Percentiles rank a stretch among this genome's conserved stretches.
Evolutionary conservation across 2,888 invertebrate genomes (phyloP).

Genomic region (Selenia dentaria): DNA sequence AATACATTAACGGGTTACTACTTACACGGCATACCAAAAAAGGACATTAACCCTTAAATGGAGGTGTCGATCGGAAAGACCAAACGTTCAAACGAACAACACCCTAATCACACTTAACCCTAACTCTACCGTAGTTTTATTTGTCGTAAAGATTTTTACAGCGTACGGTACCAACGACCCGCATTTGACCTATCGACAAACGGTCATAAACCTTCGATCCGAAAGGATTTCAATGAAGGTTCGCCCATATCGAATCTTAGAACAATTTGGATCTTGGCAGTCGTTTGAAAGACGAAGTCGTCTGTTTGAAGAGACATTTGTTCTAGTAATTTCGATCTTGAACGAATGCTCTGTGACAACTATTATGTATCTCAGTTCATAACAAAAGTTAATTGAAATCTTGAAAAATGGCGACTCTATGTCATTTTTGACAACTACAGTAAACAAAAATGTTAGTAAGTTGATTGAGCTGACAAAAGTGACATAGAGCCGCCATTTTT

Average conservation of each 20-base stretch:
- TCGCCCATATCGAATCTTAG: conserved; percentile 26
- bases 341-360: too few species aligned
- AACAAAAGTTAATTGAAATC: too few species aligned
- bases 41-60: conserved; percentile 29
- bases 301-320: conserved; percentile 4
- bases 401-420: too few species aligned
- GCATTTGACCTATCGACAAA: conserved; percentile 53
- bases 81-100: conserved; percentile 36
- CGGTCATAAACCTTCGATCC: conserved; percentile 58
- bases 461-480: too few species aligned
- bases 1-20: conserved; percentile 29
- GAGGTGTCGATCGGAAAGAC: conserved; percentile 38
- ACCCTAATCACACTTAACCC: conserved; percentile 76
- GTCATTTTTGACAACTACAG: too few species aligned
- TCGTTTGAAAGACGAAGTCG: neutral
- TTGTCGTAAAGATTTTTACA: conserved; percentile 76
- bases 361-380: too few species aligned
- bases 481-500: too few species aligned
- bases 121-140: conserved; percentile 66
- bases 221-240: conserved; percentile 61
- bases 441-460: too few species aligned
- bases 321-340: conserved; percentile 1
- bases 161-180: conserved; percentile 55
- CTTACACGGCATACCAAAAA: conserved; percentile 23
- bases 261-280: conserved; percentile 34